phyloP scores from a whole-genome alignment of 2,113 vertebrate species.

The Lepisosteus oculatus region DNA sequence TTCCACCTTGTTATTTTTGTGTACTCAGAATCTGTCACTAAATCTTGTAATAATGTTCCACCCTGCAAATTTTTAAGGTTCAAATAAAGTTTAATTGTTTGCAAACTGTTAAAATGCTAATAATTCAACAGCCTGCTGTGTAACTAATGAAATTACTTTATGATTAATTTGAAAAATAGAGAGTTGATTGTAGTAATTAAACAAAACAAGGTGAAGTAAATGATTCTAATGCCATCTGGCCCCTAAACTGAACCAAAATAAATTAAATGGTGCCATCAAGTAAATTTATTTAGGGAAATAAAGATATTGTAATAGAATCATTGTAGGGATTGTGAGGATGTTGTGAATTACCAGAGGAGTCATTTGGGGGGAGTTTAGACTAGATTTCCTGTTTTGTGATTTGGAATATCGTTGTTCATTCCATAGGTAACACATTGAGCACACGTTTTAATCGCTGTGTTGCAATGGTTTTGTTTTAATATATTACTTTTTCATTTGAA shows the following conservation, averaged over 20 bases:
- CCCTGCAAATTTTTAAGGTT: constrained; percentile 85
- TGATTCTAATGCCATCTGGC: constrained; percentile 96
- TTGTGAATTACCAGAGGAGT: constrained; percentile 7
- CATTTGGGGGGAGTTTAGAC: background rate
- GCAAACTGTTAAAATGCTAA: constrained; percentile 87
- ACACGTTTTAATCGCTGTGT: background rate
- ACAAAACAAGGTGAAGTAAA: constrained; percentile 99
- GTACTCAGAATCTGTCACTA: constrained; percentile 58
- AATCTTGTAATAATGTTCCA: constrained; percentile 80
- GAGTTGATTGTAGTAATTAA: constrained; percentile 99
- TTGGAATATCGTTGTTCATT: constrained; percentile 11
- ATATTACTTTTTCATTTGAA: background rate
- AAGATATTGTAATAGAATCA: constrained; percentile 66
- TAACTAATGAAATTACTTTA: constrained; percentile 96
- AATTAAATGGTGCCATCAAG: constrained; percentile 87
- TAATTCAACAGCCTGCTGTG: constrained; percentile 81
- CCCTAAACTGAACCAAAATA: constrained; percentile 82
- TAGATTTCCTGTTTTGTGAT: background rate
- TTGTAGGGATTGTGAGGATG: constrained; percentile 22
- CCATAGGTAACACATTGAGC: background rate
- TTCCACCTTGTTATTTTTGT: constrained; percentile 59
- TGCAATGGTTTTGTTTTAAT: constrained; percentile 4
- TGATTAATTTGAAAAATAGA: constrained; percentile 98
- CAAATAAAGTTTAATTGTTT: constrained; percentile 89
- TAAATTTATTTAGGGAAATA: constrained; percentile 88